phyloP scores from a whole-genome alignment of 2,113 vertebrate species.

The Prochilodus magdalenae region DNA sequence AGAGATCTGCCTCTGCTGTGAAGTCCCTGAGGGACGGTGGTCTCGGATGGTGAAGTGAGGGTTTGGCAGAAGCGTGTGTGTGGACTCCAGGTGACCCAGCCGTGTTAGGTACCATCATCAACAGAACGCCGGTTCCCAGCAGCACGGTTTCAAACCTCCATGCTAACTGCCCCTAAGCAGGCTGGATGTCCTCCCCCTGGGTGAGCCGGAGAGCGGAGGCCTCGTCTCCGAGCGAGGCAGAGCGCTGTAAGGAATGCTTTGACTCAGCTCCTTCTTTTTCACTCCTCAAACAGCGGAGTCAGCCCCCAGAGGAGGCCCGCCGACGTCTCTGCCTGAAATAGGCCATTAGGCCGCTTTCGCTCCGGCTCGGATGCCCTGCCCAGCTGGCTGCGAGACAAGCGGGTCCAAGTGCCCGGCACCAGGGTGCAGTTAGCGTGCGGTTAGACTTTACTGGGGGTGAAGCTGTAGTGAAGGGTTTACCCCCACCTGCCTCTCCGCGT shows the following conservation, averaged over 20 bases:
- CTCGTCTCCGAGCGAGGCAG: too few relatives aligned
- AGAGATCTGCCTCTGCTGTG: too few relatives aligned
- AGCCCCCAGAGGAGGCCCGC: not conserved
- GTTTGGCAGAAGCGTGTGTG: too few relatives aligned
- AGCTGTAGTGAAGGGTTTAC: not conserved
- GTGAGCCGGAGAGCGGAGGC: too few relatives aligned
- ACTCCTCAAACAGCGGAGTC: not conserved
- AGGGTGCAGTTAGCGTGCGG: not conserved
- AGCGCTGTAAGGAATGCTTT: not conserved
- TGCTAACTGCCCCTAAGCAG: too few relatives aligned
- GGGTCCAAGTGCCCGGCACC: not conserved
- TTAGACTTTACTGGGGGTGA: not conserved
- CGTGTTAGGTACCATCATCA: too few relatives aligned
- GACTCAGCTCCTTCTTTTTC: not conserved
- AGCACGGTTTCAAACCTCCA: too few relatives aligned
- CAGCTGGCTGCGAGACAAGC: not conserved
- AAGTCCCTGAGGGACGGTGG: too few relatives aligned
- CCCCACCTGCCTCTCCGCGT: not conserved
- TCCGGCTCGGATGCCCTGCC: not conserved
- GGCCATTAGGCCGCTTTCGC: not conserved
- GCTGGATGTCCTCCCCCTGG: too few relatives aligned
- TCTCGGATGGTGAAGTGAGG: too few relatives aligned
- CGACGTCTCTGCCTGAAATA: not conserved
- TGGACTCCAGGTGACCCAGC: too few relatives aligned
- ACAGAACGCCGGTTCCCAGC: too few relatives aligned